These are phyloP conservation scores for Acronicta leporina DNA, from an alignment of 2,888 invertebrate species.

Conservation along the genomic window DNA sequence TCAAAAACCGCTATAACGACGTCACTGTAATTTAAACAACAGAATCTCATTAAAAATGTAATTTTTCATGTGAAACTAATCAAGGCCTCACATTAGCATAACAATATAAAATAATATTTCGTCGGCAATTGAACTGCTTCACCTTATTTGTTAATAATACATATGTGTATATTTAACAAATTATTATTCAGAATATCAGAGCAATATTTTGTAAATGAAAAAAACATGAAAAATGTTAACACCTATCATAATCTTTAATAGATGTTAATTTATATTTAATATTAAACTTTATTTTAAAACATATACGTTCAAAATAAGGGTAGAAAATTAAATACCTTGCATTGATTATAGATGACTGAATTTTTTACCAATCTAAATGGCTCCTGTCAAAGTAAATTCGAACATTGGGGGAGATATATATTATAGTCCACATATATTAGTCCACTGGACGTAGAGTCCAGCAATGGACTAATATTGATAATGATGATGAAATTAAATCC, in stretches of 20 bases:
- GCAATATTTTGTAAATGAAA: slow-evolving; percentile 4
- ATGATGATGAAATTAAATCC: too few species aligned
- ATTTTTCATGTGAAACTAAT: slow-evolving; percentile 40
- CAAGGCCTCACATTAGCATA: slow-evolving; percentile 43
- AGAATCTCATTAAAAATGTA: slow-evolving; percentile 53
- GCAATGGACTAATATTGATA: too few species aligned
- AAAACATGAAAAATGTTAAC: slow-evolving; percentile 4
- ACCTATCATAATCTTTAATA: slow-evolving; percentile 4
- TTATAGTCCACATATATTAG: too few species aligned
- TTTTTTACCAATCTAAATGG: too few species aligned
- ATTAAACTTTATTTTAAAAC: too few species aligned
- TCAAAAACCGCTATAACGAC: slow-evolving; percentile 35
- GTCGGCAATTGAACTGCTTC: slow-evolving; percentile 16
- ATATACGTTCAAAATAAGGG: too few species aligned
- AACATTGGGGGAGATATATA: too few species aligned
- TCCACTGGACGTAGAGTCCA: too few species aligned
- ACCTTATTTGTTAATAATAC: slow-evolving; percentile 11
- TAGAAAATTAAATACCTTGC: too few species aligned
- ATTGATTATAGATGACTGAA: too few species aligned
- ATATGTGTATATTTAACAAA: slow-evolving; percentile 6
- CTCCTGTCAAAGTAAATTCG: too few species aligned
- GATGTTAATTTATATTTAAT: too few species aligned
- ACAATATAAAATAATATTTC: slow-evolving; percentile 33
- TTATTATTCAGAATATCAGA: slow-evolving; percentile 7
- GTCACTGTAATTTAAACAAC: slow-evolving; percentile 33